Evolutionary conservation across 2,113 vertebrate species (phyloP), one percentile per base, ranked within the genome.

Genomic region (Vulpes ferrilata): DNA sequence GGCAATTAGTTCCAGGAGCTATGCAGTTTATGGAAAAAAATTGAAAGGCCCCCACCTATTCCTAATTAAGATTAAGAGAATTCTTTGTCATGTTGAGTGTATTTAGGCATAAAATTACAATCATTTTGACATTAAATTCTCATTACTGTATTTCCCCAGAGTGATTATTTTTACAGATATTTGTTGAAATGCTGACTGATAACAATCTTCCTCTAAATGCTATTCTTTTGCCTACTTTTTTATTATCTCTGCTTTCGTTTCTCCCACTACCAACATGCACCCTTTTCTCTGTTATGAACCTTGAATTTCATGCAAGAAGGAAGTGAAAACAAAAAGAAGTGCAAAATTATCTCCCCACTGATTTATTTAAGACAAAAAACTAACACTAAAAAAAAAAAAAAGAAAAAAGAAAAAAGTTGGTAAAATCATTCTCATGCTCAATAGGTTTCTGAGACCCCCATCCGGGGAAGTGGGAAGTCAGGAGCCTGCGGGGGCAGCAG

Each of bases 91-190:
- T 5, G 2, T 95, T 92, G 83, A 93, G 60, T 96, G 90, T n/a
- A 85, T 94, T 98, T 86, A 96, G 48, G 62, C 92, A 80, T 95
- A 98, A 98, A 96, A 91, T 96, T 97, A 71, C 62, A 97, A 93
- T 98, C 73, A 97, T 83, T 97, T 98, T 98, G 92, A 97, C 73
- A 95, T 96, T 96, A 97, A 96, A 94, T 64, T 87, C 30, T 97
- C 74, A 69, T 51, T 93, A 95, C 7, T 93, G 0, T 82, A 57
- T 97, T 98, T 98, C 92, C 35, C 30, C 16, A 43, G 38, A 90
- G 11, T 81, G 86, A 92, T 88, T 69, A 23, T 83, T 83, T 97
- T 95, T 59, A 92, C 11, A 95, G 22, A 2, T 96, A 90, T 87
- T 65, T 25, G 73, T 79, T 93, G 84, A 95, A 96, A 96, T 48